phyloP scores from a whole-genome alignment of 2,888 invertebrate species.

The Rhaphigaster nebulosa region DNA sequence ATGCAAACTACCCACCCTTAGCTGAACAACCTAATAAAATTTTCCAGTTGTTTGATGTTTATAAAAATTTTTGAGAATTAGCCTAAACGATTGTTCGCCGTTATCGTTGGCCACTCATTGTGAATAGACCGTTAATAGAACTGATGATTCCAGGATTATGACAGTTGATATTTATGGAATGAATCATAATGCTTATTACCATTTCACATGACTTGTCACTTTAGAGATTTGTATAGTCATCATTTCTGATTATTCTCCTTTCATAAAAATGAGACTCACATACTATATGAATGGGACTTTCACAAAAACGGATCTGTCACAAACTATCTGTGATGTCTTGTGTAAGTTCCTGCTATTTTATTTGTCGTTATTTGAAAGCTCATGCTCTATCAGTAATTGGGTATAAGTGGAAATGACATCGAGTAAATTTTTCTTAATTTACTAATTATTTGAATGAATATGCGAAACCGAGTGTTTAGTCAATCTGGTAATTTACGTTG shows the following conservation, averaged over 20 bases:
- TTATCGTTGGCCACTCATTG: background rate
- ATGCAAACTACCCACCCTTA: background rate
- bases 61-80: background rate
- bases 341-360: background rate
- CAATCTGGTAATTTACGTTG: too few species aligned
- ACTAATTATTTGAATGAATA: too few species aligned
- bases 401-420: background rate
- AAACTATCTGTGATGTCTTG: too few species aligned
- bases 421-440: too few species aligned
- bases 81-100: background rate
- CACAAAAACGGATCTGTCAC: too few species aligned
- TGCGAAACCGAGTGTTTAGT: too few species aligned
- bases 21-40: background rate
- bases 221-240: background rate
- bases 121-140: background rate
- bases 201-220: slow-evolving; percentile 16
- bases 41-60: background rate
- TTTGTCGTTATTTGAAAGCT: background rate
- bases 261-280: background rate
- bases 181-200: background rate
- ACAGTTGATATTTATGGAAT: background rate
- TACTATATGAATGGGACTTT: too few species aligned
- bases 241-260: background rate
- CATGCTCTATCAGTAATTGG: background rate
- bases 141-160: background rate